phyloP scores from a whole-genome alignment of 1,140 invertebrate genomes.

The Mesaphorura yosii region DNA sequence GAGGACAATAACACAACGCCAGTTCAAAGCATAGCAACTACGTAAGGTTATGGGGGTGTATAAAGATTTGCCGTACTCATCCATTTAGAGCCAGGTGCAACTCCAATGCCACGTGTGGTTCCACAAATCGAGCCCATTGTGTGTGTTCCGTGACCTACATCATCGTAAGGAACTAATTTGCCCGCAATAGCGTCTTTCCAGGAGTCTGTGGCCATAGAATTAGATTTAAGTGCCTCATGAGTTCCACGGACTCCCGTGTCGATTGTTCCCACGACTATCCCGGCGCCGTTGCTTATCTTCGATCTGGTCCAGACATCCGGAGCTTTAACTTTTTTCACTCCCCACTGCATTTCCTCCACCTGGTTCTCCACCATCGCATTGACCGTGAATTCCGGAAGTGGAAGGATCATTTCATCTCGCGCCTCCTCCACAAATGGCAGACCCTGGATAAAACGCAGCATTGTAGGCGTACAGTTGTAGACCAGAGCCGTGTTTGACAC shows the following conservation, averaged over 20 bases:
- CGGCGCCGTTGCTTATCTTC: neutral
- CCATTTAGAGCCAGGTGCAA: conserved; percentile 10
- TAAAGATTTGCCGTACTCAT: too few relatives aligned
- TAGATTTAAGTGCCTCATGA: neutral
- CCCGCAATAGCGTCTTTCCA: conserved; percentile 10
- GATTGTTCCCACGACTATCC: neutral
- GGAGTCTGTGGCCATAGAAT: neutral
- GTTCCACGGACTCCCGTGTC: neutral
- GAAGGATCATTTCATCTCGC: too few relatives aligned
- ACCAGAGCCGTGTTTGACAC: too few relatives aligned
- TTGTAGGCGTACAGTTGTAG: too few relatives aligned
- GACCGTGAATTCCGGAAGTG: too few relatives aligned
- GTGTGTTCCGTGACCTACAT: conserved; percentile 14
- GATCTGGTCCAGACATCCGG: neutral
- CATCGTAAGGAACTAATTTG: neutral
- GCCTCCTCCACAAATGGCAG: too few relatives aligned
- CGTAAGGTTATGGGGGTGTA: neutral
- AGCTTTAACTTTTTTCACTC: too few relatives aligned
- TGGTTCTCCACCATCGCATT: too few relatives aligned
- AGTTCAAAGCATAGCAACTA: too few relatives aligned
- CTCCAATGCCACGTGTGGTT: conserved; percentile 5
- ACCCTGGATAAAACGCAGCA: too few relatives aligned
- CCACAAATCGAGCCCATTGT: conserved; percentile 8
- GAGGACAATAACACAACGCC: too few relatives aligned
- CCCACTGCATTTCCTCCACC: too few relatives aligned